phyloP scores from a whole-genome alignment of 1,140 invertebrate species.

The Drosophila pachea region DNA sequence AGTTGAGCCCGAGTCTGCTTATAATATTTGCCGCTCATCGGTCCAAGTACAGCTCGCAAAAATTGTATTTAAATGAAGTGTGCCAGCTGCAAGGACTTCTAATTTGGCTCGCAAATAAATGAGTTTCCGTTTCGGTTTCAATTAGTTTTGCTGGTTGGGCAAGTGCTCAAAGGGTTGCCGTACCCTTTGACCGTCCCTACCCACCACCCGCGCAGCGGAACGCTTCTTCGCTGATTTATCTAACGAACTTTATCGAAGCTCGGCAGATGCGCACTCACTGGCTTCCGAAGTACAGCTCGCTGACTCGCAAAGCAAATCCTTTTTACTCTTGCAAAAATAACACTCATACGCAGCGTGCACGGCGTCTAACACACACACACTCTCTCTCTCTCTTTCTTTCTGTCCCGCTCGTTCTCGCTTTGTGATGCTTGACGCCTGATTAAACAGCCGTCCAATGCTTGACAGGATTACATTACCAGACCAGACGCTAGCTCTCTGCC shows the following conservation, averaged over 20 bases:
- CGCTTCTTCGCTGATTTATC: conserved; percentile 38
- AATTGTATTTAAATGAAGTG: conserved; percentile 57
- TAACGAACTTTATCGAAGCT: conserved; percentile 44
- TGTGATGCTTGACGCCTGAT: conserved; percentile 66
- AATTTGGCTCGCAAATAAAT: conserved; percentile 34
- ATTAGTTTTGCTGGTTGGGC: conserved; percentile 39
- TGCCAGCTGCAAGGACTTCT: conserved; percentile 12
- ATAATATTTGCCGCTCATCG: conserved; percentile 46
- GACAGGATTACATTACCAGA: conserved; percentile 19
- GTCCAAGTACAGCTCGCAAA: conserved; percentile 27
- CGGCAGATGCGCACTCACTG: conserved; percentile 34
- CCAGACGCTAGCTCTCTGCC: conserved; percentile 28
- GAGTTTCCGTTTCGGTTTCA: conserved; percentile 42
- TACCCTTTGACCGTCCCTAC: not conserved
- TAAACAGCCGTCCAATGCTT: conserved; percentile 39
- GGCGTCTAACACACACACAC: conserved; percentile 19
- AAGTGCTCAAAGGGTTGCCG: conserved; percentile 13
- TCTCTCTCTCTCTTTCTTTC: no score
- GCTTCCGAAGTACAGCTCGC: conserved; percentile 28
- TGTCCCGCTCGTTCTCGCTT: conserved; percentile 8
- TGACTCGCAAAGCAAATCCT: conserved; percentile 18
- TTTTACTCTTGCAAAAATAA: conserved; percentile 11
- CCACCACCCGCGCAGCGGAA: conserved; percentile 19
- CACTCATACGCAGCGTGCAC: conserved; percentile 37
- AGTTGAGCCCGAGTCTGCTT: no score